These are phyloP conservation scores for Orius insidiosus DNA, from an alignment of 1,140 invertebrate genomes.

Conservation along the genomic window DNA sequence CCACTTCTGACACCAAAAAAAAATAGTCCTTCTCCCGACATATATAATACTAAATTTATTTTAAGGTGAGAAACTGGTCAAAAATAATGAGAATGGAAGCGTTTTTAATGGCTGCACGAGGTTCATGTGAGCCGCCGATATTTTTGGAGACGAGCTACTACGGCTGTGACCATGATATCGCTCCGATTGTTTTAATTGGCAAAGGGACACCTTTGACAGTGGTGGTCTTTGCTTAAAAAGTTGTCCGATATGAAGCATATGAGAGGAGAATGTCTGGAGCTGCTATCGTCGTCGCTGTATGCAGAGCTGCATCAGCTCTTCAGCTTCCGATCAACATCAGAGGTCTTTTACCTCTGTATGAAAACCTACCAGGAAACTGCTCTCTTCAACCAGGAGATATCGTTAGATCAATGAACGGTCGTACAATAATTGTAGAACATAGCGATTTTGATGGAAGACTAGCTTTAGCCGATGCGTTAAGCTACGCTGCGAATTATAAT, in stretches of 20 bases:
- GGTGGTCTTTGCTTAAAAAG: constrained; percentile 45
- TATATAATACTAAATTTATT: no score
- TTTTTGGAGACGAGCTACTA: constrained; percentile 40
- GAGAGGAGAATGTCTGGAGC: constrained; percentile 52
- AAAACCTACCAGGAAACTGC: constrained; percentile 41
- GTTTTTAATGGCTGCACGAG: constrained; percentile 40
- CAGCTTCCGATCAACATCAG: constrained; percentile 38
- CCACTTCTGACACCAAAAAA: no score
- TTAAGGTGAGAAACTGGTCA: constrained; percentile 39
- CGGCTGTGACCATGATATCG: constrained; percentile 27
- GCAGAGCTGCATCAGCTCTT: constrained; percentile 32
- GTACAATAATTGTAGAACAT: constrained; percentile 43
- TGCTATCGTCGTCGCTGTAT: constrained; percentile 36
- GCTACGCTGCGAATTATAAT: constrained; percentile 40
- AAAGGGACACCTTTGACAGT: constrained; percentile 50
- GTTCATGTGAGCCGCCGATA: constrained; percentile 40
- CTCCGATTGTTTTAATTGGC: constrained; percentile 27
- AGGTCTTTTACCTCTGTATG: constrained; percentile 36
- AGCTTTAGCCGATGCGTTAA: constrained; percentile 42
- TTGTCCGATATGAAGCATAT: constrained; percentile 36
- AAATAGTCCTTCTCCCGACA: no score
- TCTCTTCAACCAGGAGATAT: constrained; percentile 47
- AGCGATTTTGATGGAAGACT: constrained; percentile 50
- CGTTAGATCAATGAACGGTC: constrained; percentile 41
- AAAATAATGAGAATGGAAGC: constrained; percentile 41